Conservation (phyloP, 2,797 vertebrate genomes). For the Crenichthys baileyi region DNA sequence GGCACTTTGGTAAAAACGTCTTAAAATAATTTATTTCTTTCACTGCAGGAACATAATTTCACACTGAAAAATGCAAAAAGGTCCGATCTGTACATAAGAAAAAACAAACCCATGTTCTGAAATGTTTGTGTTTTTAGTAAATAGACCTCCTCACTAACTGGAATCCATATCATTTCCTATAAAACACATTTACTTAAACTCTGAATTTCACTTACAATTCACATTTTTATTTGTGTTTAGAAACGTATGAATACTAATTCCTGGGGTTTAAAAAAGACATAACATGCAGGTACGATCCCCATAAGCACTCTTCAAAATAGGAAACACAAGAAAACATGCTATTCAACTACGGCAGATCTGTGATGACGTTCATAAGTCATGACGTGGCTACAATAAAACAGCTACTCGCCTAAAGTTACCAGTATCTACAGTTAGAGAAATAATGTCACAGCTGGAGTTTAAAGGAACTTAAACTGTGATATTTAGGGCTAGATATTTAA, state of each 20-base stretch:
- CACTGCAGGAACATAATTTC: not conserved
- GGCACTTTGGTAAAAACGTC: not conserved
- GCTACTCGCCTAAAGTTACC: not conserved
- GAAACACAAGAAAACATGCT: not conserved
- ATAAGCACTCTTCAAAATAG: not conserved
- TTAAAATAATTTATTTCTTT: not conserved
- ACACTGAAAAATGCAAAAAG: not conserved
- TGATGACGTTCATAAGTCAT: too few relatives aligned
- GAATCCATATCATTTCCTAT: too few relatives aligned
- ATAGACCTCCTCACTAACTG: too few relatives aligned
- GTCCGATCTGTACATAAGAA: not conserved
- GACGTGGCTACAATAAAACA: not conserved
- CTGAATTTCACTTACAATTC: not conserved
- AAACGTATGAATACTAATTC: not conserved
- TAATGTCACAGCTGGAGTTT: not conserved
- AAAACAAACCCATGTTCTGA: not conserved
- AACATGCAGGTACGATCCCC: not conserved
- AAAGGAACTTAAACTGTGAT: not conserved
- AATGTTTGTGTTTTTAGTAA: not conserved
- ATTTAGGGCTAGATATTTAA: not conserved
- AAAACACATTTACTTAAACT: not conserved
- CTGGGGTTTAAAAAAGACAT: not conserved
- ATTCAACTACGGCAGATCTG: not conserved
- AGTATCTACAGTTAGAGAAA: not conserved
- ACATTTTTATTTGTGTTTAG: not conserved